Evolutionary conservation across 2,888 invertebrate species (phyloP).

Genomic region (Drosophila histrio): DNA sequence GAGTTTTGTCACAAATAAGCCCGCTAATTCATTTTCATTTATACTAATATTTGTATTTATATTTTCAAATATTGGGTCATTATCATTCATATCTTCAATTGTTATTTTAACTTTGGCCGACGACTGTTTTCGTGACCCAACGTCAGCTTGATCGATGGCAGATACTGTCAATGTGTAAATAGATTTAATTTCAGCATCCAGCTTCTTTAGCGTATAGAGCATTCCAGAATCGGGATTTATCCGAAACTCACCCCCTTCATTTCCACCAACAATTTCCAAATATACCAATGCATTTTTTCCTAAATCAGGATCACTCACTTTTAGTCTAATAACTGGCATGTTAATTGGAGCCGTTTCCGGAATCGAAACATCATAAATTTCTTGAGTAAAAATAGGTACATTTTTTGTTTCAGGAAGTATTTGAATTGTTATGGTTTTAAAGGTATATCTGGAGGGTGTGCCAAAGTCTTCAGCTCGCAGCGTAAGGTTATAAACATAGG

Average conservation of each 20-base stretch:
- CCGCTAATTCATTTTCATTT: constrained; percentile 94
- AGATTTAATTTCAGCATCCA: constrained; percentile 94
- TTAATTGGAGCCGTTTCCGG: constrained; percentile 95
- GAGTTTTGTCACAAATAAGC: constrained; percentile 92
- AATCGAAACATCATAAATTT: constrained; percentile 93
- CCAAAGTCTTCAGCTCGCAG: constrained; percentile 94
- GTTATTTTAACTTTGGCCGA: constrained; percentile 96
- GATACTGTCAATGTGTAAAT: constrained; percentile 95
- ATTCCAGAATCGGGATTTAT: constrained; percentile 95
- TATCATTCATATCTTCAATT: constrained; percentile 96
- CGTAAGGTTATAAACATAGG: constrained; percentile 92
- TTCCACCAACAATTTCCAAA: constrained; percentile 95
- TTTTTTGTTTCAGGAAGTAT: constrained; percentile 93
- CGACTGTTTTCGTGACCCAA: constrained; percentile 92
- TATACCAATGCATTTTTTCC: constrained; percentile 93
- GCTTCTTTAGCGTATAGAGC: constrained; percentile 91
- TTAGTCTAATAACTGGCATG: constrained; percentile 94
- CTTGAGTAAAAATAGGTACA: constrained; percentile 93
- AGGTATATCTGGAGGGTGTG: constrained; percentile 90
- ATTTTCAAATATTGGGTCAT: constrained; percentile 94
- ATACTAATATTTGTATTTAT: constrained; percentile 89
- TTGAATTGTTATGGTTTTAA: constrained; percentile 92
- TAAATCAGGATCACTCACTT: constrained; percentile 93
- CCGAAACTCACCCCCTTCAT: constrained; percentile 94
- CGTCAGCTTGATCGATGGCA: constrained; percentile 94